phyloP scores from a whole-genome alignment of 2,888 invertebrate species.

The Thecophora atra region DNA sequence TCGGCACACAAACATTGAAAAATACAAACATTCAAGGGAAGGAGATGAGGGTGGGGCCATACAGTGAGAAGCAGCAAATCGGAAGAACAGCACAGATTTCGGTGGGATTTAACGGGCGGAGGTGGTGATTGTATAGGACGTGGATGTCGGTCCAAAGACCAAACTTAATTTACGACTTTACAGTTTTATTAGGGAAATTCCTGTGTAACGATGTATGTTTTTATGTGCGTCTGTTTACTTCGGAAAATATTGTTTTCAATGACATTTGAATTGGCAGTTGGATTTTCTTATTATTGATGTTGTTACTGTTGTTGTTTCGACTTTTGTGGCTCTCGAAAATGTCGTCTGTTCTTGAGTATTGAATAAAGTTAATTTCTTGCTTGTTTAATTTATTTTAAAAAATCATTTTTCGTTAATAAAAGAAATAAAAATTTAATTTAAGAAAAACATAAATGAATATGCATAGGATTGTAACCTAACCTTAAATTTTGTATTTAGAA shows the following conservation, averaged over 20 bases:
- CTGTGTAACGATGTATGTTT: slow-evolving; percentile 47
- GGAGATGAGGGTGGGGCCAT: neutral
- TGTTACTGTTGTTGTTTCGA: slow-evolving; percentile 24
- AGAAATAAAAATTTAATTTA: no score
- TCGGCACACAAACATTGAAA: slow-evolving; percentile 31
- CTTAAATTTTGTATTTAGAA: no score
- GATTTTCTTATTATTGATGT: slow-evolving; percentile 7
- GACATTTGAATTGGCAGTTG: slow-evolving; percentile 31
- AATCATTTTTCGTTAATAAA: no score
- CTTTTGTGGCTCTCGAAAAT: slow-evolving; percentile 15
- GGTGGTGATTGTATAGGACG: slow-evolving; percentile 35
- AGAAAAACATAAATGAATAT: no score
- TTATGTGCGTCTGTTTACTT: slow-evolving; percentile 31
- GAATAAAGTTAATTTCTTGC: slow-evolving; percentile 4
- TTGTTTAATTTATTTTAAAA: slow-evolving; percentile 22
- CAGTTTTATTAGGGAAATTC: slow-evolving; percentile 66
- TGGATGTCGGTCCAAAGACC: slow-evolving; percentile 39
- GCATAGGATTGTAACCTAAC: no score
- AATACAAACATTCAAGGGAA: slow-evolving; percentile 3
- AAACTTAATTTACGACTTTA: slow-evolving; percentile 61
- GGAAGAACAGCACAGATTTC: slow-evolving; percentile 24
- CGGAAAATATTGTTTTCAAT: slow-evolving; percentile 36
- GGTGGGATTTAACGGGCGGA: neutral
- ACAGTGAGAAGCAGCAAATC: neutral
- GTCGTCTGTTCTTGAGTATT: neutral